A percentile compares a stretch with the other conserved stretches of the same genome.
Conservation (phyloP, 2,113 vertebrate genomes). For the Balaeniceps rex region DNA sequence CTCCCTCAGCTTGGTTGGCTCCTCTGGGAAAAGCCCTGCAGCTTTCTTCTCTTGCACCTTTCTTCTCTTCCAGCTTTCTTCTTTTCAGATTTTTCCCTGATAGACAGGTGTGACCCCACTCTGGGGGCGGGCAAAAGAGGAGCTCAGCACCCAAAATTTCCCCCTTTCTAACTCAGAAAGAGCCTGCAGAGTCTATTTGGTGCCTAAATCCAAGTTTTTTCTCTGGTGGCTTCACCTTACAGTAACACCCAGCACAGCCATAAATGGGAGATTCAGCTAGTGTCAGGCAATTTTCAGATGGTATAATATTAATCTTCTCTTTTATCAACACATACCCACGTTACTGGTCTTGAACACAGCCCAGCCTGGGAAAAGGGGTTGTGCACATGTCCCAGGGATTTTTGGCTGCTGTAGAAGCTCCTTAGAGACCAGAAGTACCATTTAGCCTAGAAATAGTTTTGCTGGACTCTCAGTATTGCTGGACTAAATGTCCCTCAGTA, state of each 20-base stretch:
- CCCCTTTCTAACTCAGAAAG: neutral
- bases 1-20: neutral
- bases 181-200: neutral
- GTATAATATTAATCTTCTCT: conserved; percentile 13
- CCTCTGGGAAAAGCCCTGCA: conserved; percentile 52
- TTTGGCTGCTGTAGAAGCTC: conserved; percentile 37
- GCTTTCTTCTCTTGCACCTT: conserved; percentile 47
- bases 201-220: neutral
- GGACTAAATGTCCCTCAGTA: conserved; percentile 23
- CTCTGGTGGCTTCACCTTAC: neutral
- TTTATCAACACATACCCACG: conserved; percentile 28
- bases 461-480: conserved; percentile 13
- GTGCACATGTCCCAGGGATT: conserved; percentile 51
- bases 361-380: conserved; percentile 50
- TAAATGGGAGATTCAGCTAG: neutral
- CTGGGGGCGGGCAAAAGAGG: neutral
- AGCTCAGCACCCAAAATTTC: neutral
- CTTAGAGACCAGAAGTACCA: conserved; percentile 43
- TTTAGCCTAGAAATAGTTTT: conserved; percentile 51
- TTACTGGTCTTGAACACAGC: neutral
- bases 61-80: conserved; percentile 34
- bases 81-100: conserved; percentile 9
- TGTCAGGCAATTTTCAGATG: conserved; percentile 17
- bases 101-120: conserved; percentile 22
- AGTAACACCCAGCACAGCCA: neutral